Percentiles rank a stretch among this genome's conserved stretches.
Conservation (phyloP, 2,113 vertebrate genomes). For the Notothenia rossii region DNA sequence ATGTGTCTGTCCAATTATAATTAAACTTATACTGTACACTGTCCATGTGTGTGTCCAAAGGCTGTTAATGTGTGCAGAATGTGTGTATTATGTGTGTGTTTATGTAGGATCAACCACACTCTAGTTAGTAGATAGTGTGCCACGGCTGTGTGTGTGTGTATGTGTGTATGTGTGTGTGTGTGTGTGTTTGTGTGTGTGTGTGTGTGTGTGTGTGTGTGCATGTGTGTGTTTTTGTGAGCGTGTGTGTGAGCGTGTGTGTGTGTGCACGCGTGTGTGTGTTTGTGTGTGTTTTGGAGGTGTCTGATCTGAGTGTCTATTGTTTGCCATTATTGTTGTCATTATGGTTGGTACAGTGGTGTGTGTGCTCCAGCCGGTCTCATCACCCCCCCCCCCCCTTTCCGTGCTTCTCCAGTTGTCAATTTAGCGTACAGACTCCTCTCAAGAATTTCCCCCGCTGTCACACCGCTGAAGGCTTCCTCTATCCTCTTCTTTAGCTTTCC, state of each 20-base stretch:
- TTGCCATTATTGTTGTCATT: conserved; percentile 75
- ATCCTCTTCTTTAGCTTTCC: conserved; percentile 60
- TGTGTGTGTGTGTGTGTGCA: no score
- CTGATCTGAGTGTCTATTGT: conserved; percentile 63
- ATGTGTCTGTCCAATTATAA: conserved; percentile 22
- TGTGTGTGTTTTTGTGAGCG: no score
- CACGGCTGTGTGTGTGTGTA: not conserved
- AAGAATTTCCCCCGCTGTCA: conserved; percentile 66
- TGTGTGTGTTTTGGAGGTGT: conserved; percentile 18
- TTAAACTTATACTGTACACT: not conserved
- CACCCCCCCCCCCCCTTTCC: conserved; percentile 51
- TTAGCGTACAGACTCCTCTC: conserved; percentile 48
- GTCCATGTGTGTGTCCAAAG: conserved; percentile 2
- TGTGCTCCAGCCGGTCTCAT: conserved; percentile 55
- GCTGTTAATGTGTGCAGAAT: conserved; percentile 4
- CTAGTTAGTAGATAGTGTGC: conserved; percentile 22
- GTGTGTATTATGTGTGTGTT: conserved; percentile 12
- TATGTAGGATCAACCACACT: conserved; percentile 9
- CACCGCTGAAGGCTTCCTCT: conserved; percentile 53
- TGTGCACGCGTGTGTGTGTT: no score
- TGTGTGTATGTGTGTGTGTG: no score
- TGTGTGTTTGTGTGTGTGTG: no score
- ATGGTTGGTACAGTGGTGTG: conserved; percentile 32
- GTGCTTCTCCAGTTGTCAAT: conserved; percentile 70
- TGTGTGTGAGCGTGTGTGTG: no score